phyloP scores from a whole-genome alignment of 35 echinoderm and acorn worm species.

The Stichopus chloronotus region DNA sequence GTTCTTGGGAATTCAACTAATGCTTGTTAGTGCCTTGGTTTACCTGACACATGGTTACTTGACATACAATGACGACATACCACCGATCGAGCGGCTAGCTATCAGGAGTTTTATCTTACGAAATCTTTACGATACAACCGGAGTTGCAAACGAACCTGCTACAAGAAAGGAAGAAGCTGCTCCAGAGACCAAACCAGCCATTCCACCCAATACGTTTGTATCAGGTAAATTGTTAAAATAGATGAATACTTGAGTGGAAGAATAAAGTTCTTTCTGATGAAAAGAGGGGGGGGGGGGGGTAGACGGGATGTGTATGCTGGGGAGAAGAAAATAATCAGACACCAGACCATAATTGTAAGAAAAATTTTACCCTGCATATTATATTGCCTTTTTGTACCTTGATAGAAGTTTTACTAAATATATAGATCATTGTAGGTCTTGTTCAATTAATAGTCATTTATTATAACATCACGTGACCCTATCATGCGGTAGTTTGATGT shows the following conservation, averaged over 20 bases:
- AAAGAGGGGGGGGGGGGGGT: not conserved
- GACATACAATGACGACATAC: slow-evolving; percentile 49
- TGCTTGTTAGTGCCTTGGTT: not conserved
- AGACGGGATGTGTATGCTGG: not conserved
- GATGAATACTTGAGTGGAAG: not conserved
- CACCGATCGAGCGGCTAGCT: slow-evolving; percentile 40
- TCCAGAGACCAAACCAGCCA: slow-evolving; percentile 53
- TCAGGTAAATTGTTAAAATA: slow-evolving; percentile 27
- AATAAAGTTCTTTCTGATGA: not conserved
- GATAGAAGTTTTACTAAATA: too few species aligned
- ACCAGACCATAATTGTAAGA: too few species aligned
- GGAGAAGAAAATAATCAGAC: too few species aligned
- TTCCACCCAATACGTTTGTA: slow-evolving; percentile 58
- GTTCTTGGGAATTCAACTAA: not conserved
- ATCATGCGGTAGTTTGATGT: too few species aligned
- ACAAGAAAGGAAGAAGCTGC: slow-evolving; percentile 50
- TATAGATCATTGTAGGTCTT: too few species aligned
- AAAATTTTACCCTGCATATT: too few species aligned
- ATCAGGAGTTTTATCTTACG: slow-evolving; percentile 28
- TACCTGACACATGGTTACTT: slow-evolving; percentile 5
- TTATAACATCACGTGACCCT: too few species aligned
- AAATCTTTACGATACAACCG: slow-evolving; percentile 44
- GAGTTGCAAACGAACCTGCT: slow-evolving; percentile 26
- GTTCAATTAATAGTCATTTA: too few species aligned
- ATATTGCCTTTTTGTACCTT: too few species aligned